These are phyloP conservation scores for Brachyopa scutellaris DNA, from an alignment of 2,888 invertebrate genomes.

Conservation along the genomic window DNA sequence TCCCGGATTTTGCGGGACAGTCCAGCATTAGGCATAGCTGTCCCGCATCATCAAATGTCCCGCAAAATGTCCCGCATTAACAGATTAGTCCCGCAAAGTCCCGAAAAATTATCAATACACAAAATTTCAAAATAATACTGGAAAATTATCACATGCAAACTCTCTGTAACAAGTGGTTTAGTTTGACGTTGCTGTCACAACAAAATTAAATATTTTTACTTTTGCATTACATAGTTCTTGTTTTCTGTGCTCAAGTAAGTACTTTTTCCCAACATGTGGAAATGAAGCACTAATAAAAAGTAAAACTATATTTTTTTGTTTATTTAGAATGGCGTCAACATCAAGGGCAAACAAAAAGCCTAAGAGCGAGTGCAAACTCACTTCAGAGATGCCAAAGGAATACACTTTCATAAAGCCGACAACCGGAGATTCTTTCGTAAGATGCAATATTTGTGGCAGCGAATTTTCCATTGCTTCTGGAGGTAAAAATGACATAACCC, in stretches of 20 bases:
- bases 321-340: neutral
- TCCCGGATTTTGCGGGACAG: too few species aligned
- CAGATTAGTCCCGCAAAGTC: too few species aligned
- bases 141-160: neutral
- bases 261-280: neutral
- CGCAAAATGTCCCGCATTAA: too few species aligned
- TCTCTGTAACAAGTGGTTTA: too few species aligned
- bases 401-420: neutral
- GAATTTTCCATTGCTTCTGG: conserved; percentile 20
- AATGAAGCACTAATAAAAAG: neutral
- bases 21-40: neutral
- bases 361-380: neutral
- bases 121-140: too few species aligned
- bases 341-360: neutral
- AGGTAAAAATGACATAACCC: neutral
- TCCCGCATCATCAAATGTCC: neutral
- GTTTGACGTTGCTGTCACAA: neutral
- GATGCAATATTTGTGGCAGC: conserved; percentile 33
- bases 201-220: neutral
- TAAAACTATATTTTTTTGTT: neutral
- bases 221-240: too few species aligned
- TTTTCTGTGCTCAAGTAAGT: too few species aligned
- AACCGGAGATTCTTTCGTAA: conserved; percentile 1
- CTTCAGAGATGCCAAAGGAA: neutral
- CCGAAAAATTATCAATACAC: too few species aligned